Conservation (phyloP, 2,797 vertebrate genomes). For the Podarcis lilfordi region DNA sequence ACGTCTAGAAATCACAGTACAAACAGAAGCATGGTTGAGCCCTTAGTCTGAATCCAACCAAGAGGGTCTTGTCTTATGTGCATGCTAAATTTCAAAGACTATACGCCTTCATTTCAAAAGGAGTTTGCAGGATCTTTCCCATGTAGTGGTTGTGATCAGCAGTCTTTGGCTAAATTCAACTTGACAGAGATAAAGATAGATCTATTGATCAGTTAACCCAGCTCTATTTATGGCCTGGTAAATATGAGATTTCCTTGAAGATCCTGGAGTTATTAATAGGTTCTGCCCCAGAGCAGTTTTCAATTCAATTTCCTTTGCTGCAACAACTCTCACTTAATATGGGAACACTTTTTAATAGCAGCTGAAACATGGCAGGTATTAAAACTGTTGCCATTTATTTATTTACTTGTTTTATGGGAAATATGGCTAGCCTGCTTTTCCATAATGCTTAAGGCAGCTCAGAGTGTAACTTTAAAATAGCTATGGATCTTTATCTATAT, state of each 20-base stretch:
- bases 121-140: neutral
- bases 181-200: constrained; percentile 1
- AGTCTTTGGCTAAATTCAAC: constrained; percentile 1
- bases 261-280: neutral
- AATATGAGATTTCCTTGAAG: neutral
- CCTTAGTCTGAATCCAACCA: too few species aligned
- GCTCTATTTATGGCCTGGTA: neutral
- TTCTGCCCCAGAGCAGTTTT: neutral
- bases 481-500: neutral
- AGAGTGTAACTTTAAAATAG: neutral
- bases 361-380: neutral
- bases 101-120: neutral
- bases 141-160: neutral
- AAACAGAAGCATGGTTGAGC: neutral
- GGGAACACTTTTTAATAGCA: neutral
- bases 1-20: neutral
- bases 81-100: neutral
- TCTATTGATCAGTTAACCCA: neutral
- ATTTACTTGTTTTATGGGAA: neutral
- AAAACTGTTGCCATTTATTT: neutral
- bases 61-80: too few species aligned
- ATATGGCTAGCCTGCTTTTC: neutral
- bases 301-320: constrained; percentile 5
- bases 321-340: neutral
- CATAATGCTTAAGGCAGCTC: neutral